Evolutionary conservation across 2,888 invertebrate species (phyloP).

Genomic region (Chymomyza amoena): DNA sequence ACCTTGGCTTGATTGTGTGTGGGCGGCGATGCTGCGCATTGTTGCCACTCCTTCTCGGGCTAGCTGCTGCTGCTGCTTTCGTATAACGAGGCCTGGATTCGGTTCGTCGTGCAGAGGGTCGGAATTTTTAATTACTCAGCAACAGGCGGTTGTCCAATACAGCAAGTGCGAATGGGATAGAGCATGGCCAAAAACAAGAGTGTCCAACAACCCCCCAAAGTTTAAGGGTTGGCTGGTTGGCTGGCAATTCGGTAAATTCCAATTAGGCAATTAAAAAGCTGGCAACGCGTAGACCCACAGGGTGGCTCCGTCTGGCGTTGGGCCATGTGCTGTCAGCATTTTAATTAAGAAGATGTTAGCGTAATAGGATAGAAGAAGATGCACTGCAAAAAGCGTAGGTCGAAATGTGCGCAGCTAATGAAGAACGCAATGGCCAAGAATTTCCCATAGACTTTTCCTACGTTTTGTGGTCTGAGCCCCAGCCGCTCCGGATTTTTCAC

Average conservation of each 20-base stretch:
- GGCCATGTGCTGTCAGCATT: constrained; percentile 70
- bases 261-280: constrained; percentile 77
- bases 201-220: not conserved
- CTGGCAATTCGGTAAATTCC: constrained; percentile 48
- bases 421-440: constrained; percentile 57
- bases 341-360: constrained; percentile 77
- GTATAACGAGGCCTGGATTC: not conserved
- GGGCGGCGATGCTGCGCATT: not conserved
- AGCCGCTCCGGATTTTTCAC: constrained; percentile 52
- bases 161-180: constrained; percentile 13
- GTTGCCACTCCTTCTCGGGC: not conserved
- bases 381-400: constrained; percentile 75
- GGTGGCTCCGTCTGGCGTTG: constrained; percentile 32
- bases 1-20: constrained; percentile 13
- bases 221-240: not conserved
- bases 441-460: not conserved
- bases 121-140: constrained; percentile 41
- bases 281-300: constrained; percentile 8
- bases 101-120: too few species aligned
- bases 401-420: constrained; percentile 75
- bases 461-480: constrained; percentile 19
- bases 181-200: not conserved
- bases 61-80: not conserved
- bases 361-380: constrained; percentile 77
- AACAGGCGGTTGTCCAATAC: constrained; percentile 18